A percentile compares a stretch with the other conserved stretches of the same genome.
phyloP scores from a whole-genome alignment of 2,888 invertebrate species.

The Drosophila cognata region DNA sequence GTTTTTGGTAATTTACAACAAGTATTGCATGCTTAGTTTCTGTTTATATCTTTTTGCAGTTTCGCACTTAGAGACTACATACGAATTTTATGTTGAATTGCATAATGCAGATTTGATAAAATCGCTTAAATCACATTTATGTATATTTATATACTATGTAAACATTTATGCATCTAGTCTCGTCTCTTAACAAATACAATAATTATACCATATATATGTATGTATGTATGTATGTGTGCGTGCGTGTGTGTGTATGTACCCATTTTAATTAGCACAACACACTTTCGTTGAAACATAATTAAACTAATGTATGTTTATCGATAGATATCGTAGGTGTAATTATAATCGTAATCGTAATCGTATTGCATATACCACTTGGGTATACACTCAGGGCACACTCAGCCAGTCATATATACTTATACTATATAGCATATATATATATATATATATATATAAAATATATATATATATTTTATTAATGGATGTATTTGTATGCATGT shows the following conservation, averaged over 20 bases:
- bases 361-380: conserved; percentile 45
- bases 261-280: conserved; percentile 21
- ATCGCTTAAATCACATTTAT: conserved; percentile 84
- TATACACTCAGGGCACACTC: conserved; percentile 51
- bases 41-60: conserved; percentile 41
- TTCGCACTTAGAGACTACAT: conserved; percentile 67
- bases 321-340: conserved; percentile 29
- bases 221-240: conserved; percentile 39
- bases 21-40: conserved; percentile 69
- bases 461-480: conserved; percentile 25
- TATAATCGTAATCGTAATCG: conserved; percentile 40
- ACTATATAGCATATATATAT: conserved; percentile 20
- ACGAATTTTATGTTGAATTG: conserved; percentile 81
- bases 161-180: conserved; percentile 70
- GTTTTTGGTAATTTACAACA: conserved; percentile 79
- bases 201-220: conserved; percentile 35
- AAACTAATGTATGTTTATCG: conserved; percentile 43
- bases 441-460: conserved; percentile 21
- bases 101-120: conserved; percentile 82
- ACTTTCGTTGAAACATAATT: conserved; percentile 42
- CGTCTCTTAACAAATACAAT: conserved; percentile 63
- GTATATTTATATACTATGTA: conserved; percentile 68
- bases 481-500: conserved; percentile 25
- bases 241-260: conserved; percentile 22
- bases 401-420: conserved; percentile 48